A percentile compares a stretch with the other conserved stretches of the same genome.
Conservation (phyloP, 1,140 invertebrate species). For the Caenorhabditis latens region DNA sequence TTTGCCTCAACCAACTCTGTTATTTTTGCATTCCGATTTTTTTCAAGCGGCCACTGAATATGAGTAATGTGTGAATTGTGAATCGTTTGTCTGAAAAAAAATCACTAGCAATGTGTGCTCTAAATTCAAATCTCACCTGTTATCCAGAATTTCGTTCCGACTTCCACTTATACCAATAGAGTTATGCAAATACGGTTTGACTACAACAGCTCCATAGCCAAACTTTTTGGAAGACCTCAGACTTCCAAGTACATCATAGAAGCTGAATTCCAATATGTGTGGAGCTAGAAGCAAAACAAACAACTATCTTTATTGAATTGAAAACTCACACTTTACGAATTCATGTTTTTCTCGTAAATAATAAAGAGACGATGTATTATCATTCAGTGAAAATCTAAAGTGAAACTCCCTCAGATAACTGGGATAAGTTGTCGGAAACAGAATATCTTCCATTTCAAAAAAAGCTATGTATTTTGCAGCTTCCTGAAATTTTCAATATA, state of each 20-base stretch:
- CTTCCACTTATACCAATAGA: background rate
- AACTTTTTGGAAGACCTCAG: background rate
- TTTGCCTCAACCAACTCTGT: no score
- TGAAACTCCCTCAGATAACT: background rate
- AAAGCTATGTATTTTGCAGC: background rate
- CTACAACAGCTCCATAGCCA: background rate
- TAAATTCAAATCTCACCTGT: background rate
- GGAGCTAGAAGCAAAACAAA: no score
- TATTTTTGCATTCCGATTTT: no score
- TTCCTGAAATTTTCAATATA: background rate
- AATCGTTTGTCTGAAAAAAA: no score
- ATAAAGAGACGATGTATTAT: background rate
- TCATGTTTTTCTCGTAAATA: background rate
- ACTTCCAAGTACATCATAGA: background rate
- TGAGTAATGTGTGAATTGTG: no score
- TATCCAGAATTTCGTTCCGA: background rate
- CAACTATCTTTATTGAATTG: no score
- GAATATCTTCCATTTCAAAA: background rate
- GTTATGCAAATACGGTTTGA: background rate
- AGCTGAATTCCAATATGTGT: background rate
- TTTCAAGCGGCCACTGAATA: no score
- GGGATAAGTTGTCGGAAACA: background rate
- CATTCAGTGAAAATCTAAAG: background rate
- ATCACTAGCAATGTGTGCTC: background rate
- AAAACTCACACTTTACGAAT: background rate